Evolutionary conservation across 1,140 invertebrate genomes (phyloP).

Genomic region (Heliconius eleuchia): DNA sequence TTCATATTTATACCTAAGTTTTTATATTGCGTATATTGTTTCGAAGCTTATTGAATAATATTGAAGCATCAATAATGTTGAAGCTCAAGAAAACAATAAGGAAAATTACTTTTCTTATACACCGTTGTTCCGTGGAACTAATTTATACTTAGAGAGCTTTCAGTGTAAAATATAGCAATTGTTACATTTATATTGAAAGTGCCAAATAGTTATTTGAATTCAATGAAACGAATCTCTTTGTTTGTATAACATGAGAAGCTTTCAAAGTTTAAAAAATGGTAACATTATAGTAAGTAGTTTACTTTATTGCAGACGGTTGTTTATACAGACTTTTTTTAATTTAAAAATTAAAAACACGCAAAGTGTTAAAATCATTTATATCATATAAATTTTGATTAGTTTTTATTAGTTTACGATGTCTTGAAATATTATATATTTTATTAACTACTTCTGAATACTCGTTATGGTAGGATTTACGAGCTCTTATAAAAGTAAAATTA

Average conservation of each 20-base stretch:
- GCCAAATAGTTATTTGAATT: not conserved
- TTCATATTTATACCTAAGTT: not conserved
- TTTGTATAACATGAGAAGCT: not conserved
- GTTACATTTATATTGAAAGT: not conserved
- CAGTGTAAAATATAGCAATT: not conserved
- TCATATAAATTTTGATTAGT: too few species aligned
- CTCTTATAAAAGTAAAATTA: conserved; percentile 10
- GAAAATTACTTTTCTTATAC: conserved; percentile 1
- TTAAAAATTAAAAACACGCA: not conserved
- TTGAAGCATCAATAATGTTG: not conserved
- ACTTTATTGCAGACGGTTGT: not conserved
- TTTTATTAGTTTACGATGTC: conserved; percentile 9
- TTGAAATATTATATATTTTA: conserved; percentile 2
- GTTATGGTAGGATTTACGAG: not conserved
- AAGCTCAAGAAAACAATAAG: conserved; percentile 2
- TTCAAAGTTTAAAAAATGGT: not conserved
- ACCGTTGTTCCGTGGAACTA: not conserved
- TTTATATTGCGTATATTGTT: not conserved
- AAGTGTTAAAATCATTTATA: not conserved
- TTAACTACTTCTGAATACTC: conserved; percentile 11
- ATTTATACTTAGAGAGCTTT: not conserved
- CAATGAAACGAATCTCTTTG: not conserved
- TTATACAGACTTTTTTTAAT: not conserved
- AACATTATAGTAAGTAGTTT: not conserved
- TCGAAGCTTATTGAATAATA: not conserved